These are phyloP conservation scores for Phymastichus coffea DNA, from an alignment of 1,140 invertebrate species.

Conservation along the genomic window DNA sequence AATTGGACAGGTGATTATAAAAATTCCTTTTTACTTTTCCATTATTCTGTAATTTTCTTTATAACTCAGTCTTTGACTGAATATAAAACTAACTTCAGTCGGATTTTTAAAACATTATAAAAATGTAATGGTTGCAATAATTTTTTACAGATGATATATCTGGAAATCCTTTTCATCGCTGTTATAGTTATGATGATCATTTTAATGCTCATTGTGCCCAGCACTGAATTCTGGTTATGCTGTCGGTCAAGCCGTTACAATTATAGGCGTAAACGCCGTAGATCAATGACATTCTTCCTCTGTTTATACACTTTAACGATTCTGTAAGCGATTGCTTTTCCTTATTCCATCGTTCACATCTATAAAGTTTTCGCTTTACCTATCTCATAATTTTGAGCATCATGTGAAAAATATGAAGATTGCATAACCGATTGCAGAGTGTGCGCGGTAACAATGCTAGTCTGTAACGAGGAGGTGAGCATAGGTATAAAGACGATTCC, in stretches of 20 bases:
- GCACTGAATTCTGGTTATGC: conserved; percentile 50
- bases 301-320: conserved; percentile 41
- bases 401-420: background rate
- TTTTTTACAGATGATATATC: conserved; percentile 40
- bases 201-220: conserved; percentile 49
- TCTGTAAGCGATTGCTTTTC: too few species aligned
- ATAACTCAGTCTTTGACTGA: background rate
- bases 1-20: conserved; percentile 44
- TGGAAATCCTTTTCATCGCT: conserved; percentile 44
- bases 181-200: conserved; percentile 43
- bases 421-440: conserved; percentile 40
- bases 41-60: background rate
- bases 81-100: background rate
- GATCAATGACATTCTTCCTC: conserved; percentile 43
- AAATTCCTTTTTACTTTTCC: background rate
- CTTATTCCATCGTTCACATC: too few species aligned
- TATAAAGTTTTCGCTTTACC: background rate
- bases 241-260: conserved; percentile 46
- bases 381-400: too few species aligned
- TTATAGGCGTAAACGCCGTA: conserved; percentile 45
- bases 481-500: conserved; percentile 58
- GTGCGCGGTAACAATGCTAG: conserved; percentile 59
- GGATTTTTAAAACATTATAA: background rate
- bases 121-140: background rate
- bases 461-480: conserved; percentile 61